Evolutionary conservation across 1,140 invertebrate species (phyloP).

Genomic region (Mya arenaria): DNA sequence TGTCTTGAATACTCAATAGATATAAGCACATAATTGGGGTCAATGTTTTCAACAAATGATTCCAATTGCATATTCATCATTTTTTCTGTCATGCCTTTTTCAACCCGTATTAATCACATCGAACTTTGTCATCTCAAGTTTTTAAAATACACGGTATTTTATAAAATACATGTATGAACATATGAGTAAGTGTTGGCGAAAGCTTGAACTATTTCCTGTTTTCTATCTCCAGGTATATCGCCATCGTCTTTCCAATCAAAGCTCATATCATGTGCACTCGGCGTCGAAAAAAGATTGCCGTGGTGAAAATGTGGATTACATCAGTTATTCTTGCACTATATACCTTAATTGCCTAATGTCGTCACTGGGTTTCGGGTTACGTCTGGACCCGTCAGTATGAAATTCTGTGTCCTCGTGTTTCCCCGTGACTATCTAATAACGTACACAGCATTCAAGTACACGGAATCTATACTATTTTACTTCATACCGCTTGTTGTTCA

Average conservation of each 20-base stretch:
- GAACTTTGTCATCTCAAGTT: too few relatives aligned
- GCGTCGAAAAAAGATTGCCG: slow-evolving; percentile 66
- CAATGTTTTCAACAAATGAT: too few relatives aligned
- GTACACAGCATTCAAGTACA: slow-evolving; percentile 76
- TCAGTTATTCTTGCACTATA: slow-evolving; percentile 73
- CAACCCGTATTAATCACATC: too few relatives aligned
- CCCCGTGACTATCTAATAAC: slow-evolving; percentile 58
- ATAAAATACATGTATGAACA: too few relatives aligned
- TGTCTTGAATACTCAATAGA: too few relatives aligned
- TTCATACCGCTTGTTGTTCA: slow-evolving; percentile 76
- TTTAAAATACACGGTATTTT: too few relatives aligned
- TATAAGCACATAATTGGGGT: too few relatives aligned
- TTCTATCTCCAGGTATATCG: slow-evolving; percentile 76
- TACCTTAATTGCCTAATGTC: slow-evolving; percentile 76
- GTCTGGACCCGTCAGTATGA: slow-evolving; percentile 10
- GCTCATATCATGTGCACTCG: slow-evolving; percentile 81
- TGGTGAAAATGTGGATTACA: slow-evolving; percentile 76
- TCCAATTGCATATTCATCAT: too few relatives aligned
- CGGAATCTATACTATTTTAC: slow-evolving; percentile 79
- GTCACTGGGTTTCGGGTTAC: slow-evolving; percentile 52
- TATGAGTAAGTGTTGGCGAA: too few relatives aligned
- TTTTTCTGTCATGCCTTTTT: too few relatives aligned
- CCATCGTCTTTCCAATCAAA: slow-evolving; percentile 80
- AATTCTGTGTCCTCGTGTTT: slow-evolving; percentile 68
- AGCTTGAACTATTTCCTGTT: too few relatives aligned